Evolutionary conservation across 2,888 invertebrate genomes (phyloP), one percentile per base, ranked within the genome.

Genomic region (Drosophila koepferae): DNA sequence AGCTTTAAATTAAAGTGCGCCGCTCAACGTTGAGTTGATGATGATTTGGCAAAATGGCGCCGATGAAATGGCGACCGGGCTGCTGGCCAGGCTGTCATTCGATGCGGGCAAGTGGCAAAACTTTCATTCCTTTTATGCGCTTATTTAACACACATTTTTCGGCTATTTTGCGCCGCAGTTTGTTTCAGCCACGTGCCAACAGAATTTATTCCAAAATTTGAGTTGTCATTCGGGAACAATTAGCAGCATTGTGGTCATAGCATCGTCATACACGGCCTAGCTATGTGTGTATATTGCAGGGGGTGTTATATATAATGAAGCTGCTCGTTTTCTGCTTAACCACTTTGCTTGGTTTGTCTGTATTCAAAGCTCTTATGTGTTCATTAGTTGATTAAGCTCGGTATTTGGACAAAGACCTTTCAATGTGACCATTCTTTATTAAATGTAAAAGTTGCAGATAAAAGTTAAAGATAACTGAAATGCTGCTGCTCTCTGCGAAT

Each of bases 81-180:
- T 14, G 28, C 16, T 43, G 53, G n/a, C 51, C 63, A n/a, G 51
- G 46, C 84, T 62, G 60, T 64, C 55, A 51, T 46, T 70, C 40
- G 43, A 82, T 70, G 70, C 65, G 71, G 74, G 72, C 64, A 77
- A 89, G 84, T 84, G 82, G 77, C 73, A 53, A 70, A 81, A 86
- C 65, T 84, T 87, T 79, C 86, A 77, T 72, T 79, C 81, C 72
- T 87, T 81, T 89, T 77, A 89, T 84, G 56, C 84, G 89, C 87
- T 84, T 86, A 85, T 85, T 85, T 89, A 89, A 86, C 84, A 85
- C 84, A 81, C 28, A 86, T 86, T 87, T 83, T 75, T 76, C 76
- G 87, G 76, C 68, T 68, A 81, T 85, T 85, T 89, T 81, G 71
- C 66, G 49, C 55, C 68, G 62, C 62, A 55, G 65, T 82, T 84